phyloP scores from a whole-genome alignment of 2,797 vertebrate genomes.

The Austrolebias charrua region DNA sequence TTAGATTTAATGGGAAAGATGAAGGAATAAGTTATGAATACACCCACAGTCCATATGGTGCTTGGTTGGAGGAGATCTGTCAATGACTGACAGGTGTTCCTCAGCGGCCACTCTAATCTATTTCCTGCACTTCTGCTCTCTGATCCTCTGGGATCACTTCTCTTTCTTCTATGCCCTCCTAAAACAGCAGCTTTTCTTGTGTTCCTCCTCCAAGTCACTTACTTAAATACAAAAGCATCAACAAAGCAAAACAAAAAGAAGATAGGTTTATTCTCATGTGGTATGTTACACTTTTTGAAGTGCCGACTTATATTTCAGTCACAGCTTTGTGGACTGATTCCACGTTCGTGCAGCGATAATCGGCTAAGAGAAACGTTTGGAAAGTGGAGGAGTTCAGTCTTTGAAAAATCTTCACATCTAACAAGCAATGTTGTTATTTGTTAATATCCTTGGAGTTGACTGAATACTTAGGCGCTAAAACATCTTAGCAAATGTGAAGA shows the following conservation, averaged over 20 bases:
- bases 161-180: constrained; percentile 44
- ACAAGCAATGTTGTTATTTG: not conserved
- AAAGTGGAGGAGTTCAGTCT: not conserved
- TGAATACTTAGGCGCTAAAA: not conserved
- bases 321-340: not conserved
- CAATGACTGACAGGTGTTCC: constrained; percentile 80
- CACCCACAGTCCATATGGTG: constrained; percentile 61
- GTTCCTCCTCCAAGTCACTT: constrained; percentile 20
- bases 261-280: not conserved
- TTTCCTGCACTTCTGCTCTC: constrained; percentile 40
- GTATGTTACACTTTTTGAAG: too few species aligned
- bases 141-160: constrained; percentile 53
- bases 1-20: constrained; percentile 67
- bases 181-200: constrained; percentile 36
- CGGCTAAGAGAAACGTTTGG: not conserved
- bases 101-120: constrained; percentile 62
- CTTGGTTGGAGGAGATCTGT: constrained; percentile 68
- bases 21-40: constrained; percentile 69
- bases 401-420: not conserved
- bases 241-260: not conserved
- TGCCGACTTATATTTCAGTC: not conserved
- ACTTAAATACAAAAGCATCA: not conserved
- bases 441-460: not conserved
- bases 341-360: not conserved
- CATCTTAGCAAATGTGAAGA: not conserved